Conservation (phyloP, 37 sponge, comb jelly and placozoan species). For the Ephydatia muelleri region DNA sequence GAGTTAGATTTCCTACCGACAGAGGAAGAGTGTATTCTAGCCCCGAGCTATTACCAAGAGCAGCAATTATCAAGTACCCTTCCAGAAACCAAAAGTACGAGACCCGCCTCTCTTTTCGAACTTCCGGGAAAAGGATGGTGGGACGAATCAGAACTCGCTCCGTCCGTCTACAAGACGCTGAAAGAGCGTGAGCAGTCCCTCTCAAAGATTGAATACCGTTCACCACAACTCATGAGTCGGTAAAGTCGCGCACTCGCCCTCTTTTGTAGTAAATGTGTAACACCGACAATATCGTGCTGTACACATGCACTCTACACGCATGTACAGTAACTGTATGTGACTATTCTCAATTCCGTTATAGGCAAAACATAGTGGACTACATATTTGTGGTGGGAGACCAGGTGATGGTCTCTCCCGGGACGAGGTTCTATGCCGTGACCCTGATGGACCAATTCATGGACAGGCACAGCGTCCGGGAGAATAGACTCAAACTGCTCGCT, state of each 20-base stretch:
- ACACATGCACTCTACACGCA: too few relatives aligned
- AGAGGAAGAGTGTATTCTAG: neutral
- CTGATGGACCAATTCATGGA: constrained; percentile 88
- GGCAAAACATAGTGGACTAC: constrained; percentile 71
- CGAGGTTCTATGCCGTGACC: constrained; percentile 63
- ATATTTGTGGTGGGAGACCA: constrained; percentile 47
- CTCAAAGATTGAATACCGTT: neutral
- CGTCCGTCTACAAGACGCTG: neutral
- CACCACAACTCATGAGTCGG: neutral
- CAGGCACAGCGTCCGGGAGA: constrained; percentile 67
- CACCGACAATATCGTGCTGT: too few relatives aligned
- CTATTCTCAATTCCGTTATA: neutral
- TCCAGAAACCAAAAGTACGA: neutral
- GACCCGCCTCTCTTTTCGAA: neutral
- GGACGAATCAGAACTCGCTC: neutral
- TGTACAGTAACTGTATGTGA: neutral
- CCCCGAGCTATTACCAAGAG: neutral
- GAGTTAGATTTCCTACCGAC: neutral
- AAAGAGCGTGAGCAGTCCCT: neutral
- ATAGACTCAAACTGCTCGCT: constrained; percentile 62
- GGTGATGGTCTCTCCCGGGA: constrained; percentile 49
- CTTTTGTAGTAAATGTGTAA: neutral
- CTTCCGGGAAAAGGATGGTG: neutral
- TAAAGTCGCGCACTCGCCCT: neutral
- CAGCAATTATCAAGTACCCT: neutral